Evolutionary conservation across 2,888 invertebrate species (phyloP).

Genomic region (Dolichomitus sp.): DNA sequence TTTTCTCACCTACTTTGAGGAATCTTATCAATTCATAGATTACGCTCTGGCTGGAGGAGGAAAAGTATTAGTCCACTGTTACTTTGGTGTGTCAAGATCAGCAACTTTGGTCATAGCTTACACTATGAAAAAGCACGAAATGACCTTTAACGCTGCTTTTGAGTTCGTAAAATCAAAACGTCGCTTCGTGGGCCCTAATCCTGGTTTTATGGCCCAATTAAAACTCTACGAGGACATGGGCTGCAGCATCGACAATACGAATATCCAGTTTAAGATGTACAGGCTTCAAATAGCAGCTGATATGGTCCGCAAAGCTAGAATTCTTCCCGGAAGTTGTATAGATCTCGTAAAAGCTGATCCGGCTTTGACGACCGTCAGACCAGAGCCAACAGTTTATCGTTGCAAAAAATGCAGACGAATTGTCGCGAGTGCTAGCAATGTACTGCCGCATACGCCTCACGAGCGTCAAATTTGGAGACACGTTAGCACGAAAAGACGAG

Average conservation of each 20-base stretch:
- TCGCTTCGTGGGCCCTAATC: conserved; percentile 92
- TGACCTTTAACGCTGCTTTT: conserved; percentile 91
- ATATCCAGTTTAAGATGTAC: conserved; percentile 92
- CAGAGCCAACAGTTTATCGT: conserved; percentile 94
- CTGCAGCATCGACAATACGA: conserved; percentile 90
- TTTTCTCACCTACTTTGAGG: conserved; percentile 92
- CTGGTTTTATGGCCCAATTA: conserved; percentile 93
- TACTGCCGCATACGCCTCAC: conserved; percentile 91
- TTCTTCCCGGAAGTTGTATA: conserved; percentile 92
- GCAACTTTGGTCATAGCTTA: conserved; percentile 95
- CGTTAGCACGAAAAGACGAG: conserved; percentile 81
- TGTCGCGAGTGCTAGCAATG: conserved; percentile 93
- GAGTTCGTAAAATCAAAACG: conserved; percentile 91
- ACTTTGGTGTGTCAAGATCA: conserved; percentile 96
- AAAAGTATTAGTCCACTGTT: conserved; percentile 95
- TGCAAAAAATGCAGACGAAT: conserved; percentile 94
- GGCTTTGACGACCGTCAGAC: conserved; percentile 91
- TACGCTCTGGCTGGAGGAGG: conserved; percentile 89
- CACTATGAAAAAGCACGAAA: conserved; percentile 94
- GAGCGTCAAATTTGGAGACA: conserved; percentile 87
- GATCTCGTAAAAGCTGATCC: conserved; percentile 94
- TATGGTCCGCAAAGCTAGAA: conserved; percentile 93
- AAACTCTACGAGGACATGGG: conserved; percentile 93
- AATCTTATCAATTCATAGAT: conserved; percentile 92
- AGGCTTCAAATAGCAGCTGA: conserved; percentile 93